A percentile compares a stretch with the other conserved stretches of the same genome.
Conservation (phyloP, 1,140 invertebrate genomes). For the Cydia pomonella region DNA sequence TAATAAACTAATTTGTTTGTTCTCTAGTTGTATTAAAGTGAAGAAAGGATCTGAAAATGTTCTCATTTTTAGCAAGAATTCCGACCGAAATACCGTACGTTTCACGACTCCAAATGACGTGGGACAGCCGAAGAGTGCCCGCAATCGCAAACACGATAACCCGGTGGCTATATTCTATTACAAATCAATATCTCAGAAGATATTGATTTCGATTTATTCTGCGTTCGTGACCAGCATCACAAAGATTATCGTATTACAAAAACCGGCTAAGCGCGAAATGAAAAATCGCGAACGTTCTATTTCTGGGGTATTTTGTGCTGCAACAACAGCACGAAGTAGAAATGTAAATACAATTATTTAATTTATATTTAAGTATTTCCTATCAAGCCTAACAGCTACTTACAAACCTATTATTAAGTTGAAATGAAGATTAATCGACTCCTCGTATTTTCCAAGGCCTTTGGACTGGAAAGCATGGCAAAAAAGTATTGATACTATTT, state of each 20-base stretch:
- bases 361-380: not conserved
- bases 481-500: no score
- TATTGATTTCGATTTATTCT: slow-evolving; percentile 72
- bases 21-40: not conserved
- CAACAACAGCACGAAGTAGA: not conserved
- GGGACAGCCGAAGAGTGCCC: slow-evolving; percentile 18
- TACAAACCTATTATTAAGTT: no score
- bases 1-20: no score
- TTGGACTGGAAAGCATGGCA: no score
- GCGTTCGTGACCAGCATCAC: slow-evolving; percentile 56
- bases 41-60: not conserved
- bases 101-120: not conserved
- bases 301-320: not conserved
- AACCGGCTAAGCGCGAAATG: slow-evolving; percentile 26
- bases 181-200: slow-evolving; percentile 49
- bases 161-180: slow-evolving; percentile 53
- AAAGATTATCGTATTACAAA: slow-evolving; percentile 53
- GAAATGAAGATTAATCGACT: no score
- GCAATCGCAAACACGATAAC: slow-evolving; percentile 29
- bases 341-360: not conserved
- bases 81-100: not conserved
- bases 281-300: not conserved
- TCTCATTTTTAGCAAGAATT: not conserved
- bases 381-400: not conserved
- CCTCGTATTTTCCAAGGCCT: no score